phyloP scores from a whole-genome alignment of 2,888 invertebrate species.

The Folsomia candida region DNA sequence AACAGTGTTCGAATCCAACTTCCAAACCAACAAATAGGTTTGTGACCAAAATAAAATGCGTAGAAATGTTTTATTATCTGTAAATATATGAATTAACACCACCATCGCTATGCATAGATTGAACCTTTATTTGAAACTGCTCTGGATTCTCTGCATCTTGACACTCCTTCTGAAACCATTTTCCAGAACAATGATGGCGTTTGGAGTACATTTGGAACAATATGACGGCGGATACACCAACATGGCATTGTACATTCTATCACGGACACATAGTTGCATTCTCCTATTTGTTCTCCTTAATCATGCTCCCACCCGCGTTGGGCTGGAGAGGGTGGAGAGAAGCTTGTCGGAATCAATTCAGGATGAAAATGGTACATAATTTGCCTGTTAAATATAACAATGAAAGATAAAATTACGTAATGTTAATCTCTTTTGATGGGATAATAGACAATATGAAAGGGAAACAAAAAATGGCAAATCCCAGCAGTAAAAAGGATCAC shows the following conservation, averaged over 20 bases:
- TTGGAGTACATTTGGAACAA: not conserved
- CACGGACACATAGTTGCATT: not conserved
- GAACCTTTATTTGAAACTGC: not conserved
- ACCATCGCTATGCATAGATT: no score
- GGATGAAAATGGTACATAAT: no score
- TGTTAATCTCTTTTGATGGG: no score
- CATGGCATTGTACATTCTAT: not conserved
- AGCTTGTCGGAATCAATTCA: not conserved
- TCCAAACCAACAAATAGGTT: not conserved
- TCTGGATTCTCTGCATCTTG: not conserved
- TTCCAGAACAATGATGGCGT: not conserved
- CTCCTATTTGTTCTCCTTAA: not conserved
- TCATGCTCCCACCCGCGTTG: not conserved
- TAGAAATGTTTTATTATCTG: no score
- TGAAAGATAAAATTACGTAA: no score
- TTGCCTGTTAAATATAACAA: no score
- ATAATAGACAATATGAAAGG: no score
- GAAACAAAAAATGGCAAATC: no score
- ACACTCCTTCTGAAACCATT: not conserved
- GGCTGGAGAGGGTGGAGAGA: not conserved
- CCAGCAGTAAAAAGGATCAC: not conserved
- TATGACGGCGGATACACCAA: not conserved
- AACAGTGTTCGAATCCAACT: not conserved
- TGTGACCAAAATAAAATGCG: no score
- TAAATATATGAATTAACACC: no score